Evolutionary conservation across 2,888 invertebrate genomes (phyloP), one percentile per base, ranked within the genome.

Genomic region (Drosophila seclusa): DNA sequence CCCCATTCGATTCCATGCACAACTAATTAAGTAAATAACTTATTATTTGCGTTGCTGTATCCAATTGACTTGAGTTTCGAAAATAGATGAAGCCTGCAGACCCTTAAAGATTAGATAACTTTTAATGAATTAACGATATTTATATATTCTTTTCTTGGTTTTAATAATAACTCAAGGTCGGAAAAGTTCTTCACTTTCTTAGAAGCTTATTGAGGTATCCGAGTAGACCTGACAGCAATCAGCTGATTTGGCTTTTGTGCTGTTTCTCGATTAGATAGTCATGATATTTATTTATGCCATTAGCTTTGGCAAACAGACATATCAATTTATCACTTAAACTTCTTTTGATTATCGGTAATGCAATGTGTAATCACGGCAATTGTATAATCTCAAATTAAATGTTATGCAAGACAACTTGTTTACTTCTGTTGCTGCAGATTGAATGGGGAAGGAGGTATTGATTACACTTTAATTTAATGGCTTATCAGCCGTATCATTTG

Each of bases 221-320:
- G 27, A 27, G 45, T 48, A 32, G 32, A 24, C 11, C 24, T 5
- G 16, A 27, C 16, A 34, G 7, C 5, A 48, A 18, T 54, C 68
- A 70, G 54, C 53, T 54, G 62, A 54, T 50, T 71, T 48, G 62
- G 21, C 31, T 16, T 57, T 40, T 32, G 31, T 16, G 38, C 27
- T 62, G 24, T 36, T 53, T 38, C 36, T 66, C 65, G 90, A 84
- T 89, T 85, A 87, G 84, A 89, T 85, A 82, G 71, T 73, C 77
- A 69, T 80, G 80, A 82, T 85, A 87, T 87, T 89, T 75, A 85
- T 86, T 80, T 80, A 80, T 66, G 63, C 55, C 60, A 74, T 87
- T 82, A 71, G 68, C 72, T 68, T 63, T 45, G 29, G 62, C 64
- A 27, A 63, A 66, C 61, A 42, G 73, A 76, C 85, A 74, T 82